These are phyloP conservation scores for Enteromius mattozi DNA, from an alignment of 2,797 vertebrate species.

Conservation along the genomic window DNA sequence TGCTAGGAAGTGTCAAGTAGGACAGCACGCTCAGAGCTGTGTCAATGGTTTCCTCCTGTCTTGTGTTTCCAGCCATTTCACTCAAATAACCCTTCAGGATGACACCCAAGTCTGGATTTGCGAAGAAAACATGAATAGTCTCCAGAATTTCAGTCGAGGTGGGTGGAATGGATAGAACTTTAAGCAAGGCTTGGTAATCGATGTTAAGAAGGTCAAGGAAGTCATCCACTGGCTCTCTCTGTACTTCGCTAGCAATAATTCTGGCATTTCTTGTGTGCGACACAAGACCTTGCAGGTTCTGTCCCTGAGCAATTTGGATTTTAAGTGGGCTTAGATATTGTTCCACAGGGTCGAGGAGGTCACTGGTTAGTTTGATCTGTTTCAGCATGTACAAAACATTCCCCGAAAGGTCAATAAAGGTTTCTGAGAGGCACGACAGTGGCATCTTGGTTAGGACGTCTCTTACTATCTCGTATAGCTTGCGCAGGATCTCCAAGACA, in stretches of 20 bases:
- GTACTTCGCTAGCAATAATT: conserved; percentile 41
- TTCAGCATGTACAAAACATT: conserved; percentile 66
- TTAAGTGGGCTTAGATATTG: conserved; percentile 30
- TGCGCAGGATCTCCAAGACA: conserved; percentile 66
- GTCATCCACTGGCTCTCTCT: conserved; percentile 70
- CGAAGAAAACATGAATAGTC: conserved; percentile 73
- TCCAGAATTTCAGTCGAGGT: conserved; percentile 69
- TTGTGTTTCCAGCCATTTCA: conserved; percentile 57
- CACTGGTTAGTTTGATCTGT: conserved; percentile 62
- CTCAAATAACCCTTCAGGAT: conserved; percentile 71
- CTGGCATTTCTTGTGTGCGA: not conserved
- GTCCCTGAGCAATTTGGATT: conserved; percentile 47
- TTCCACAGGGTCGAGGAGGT: conserved; percentile 52
- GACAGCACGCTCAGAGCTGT: conserved; percentile 69
- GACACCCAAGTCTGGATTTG: conserved; percentile 73
- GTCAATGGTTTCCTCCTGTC: conserved; percentile 70
- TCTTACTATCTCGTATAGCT: conserved; percentile 62
- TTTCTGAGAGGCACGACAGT: conserved; percentile 38
- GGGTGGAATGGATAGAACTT: conserved; percentile 64
- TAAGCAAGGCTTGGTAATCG: conserved; percentile 71
- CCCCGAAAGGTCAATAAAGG: conserved; percentile 64
- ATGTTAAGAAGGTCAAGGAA: conserved; percentile 73
- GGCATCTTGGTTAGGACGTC: conserved; percentile 44
- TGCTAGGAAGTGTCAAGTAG: conserved; percentile 68
- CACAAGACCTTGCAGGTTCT: conserved; percentile 20